These are phyloP conservation scores for Amblyornis subalaris DNA, from an alignment of 2,113 vertebrate genomes.

Conservation along the genomic window DNA sequence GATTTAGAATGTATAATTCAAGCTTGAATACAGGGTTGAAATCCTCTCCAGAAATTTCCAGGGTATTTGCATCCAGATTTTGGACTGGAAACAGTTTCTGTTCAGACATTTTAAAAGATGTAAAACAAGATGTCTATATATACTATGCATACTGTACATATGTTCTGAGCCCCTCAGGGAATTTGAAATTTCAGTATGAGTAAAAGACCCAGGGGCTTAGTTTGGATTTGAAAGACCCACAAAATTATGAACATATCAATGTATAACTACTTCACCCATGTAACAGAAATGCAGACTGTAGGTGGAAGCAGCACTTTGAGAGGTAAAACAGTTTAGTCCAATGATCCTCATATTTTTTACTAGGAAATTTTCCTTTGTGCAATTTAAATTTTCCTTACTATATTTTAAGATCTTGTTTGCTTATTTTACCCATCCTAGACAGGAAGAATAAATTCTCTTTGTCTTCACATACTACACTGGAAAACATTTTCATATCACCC, in stretches of 20 bases:
- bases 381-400: neutral
- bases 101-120: neutral
- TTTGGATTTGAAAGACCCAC: neutral
- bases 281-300: neutral
- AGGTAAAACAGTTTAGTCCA: neutral
- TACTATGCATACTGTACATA: neutral
- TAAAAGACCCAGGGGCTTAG: neutral
- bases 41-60: constrained; percentile 19
- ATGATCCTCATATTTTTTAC: neutral
- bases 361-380: neutral
- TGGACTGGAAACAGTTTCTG: neutral
- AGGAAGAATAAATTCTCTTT: neutral
- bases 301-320: neutral
- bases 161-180: neutral
- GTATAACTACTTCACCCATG: neutral
- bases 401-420: neutral
- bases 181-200: neutral
- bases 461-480: neutral
- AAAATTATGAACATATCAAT: neutral
- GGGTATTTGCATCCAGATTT: neutral
- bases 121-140: neutral
- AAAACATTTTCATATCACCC: neutral
- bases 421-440: neutral
- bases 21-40: neutral
- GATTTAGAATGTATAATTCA: constrained; percentile 20